phyloP scores from a whole-genome alignment of 2,113 vertebrate species.

The Boulengeromyrus knoepffleri region DNA sequence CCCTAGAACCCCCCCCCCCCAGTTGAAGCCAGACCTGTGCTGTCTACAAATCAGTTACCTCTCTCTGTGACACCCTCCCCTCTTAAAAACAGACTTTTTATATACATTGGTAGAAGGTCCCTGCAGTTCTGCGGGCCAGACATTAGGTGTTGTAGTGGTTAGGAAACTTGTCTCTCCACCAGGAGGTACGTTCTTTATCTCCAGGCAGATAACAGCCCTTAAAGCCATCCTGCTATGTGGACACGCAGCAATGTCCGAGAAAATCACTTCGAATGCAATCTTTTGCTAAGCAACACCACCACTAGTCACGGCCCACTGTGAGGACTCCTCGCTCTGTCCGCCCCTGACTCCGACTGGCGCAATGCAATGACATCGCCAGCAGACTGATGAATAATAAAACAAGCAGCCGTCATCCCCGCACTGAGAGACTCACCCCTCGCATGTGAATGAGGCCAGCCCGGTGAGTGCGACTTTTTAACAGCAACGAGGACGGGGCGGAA shows the following conservation, averaged over 20 bases:
- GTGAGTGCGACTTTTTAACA: not conserved
- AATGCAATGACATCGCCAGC: slow-evolving; percentile 5
- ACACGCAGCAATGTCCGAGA: not conserved
- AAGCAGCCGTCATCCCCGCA: not conserved
- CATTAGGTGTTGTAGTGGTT: not conserved
- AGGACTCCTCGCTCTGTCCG: not conserved
- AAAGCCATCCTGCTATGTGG: not conserved
- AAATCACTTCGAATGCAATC: not conserved
- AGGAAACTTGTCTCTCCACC: not conserved
- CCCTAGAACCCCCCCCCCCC: not conserved
- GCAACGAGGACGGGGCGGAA: not conserved
- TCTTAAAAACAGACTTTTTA: not conserved
- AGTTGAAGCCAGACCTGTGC: not conserved
- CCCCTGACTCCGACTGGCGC: not conserved
- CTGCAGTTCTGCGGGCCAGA: not conserved
- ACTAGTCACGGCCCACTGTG: not conserved
- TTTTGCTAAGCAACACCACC: not conserved
- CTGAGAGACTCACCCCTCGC: not conserved
- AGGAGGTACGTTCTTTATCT: not conserved
- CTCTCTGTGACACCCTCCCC: not conserved
- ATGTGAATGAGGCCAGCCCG: not conserved
- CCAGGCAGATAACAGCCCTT: not conserved
- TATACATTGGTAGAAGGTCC: not conserved
- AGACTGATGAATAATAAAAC: slow-evolving; percentile 12
- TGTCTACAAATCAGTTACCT: not conserved